Conservation (phyloP, 1,140 invertebrate genomes). For the Pseudachorutes palmiensis region DNA sequence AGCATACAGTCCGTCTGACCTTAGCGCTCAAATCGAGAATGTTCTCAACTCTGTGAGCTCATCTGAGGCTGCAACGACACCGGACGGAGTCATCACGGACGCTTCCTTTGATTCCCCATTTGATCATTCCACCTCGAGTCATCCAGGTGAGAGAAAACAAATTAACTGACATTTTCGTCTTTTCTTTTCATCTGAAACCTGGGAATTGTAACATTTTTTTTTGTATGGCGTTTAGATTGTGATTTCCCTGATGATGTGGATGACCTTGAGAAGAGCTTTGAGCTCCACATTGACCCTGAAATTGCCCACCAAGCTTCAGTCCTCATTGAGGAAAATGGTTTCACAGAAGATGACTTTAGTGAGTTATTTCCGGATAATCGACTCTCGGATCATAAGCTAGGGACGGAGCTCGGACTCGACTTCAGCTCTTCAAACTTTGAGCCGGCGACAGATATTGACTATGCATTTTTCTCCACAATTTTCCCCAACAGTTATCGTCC, state of each 20-base stretch:
- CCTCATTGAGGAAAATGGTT: slow-evolving; percentile 69
- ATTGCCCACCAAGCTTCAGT: slow-evolving; percentile 47
- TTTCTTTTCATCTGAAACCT: neutral
- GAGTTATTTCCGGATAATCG: slow-evolving; percentile 58
- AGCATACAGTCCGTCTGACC: neutral
- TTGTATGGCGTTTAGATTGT: slow-evolving; percentile 25
- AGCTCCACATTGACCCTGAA: slow-evolving; percentile 41
- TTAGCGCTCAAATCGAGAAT: slow-evolving; percentile 14
- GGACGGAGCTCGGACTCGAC: slow-evolving; percentile 29
- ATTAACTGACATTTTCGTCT: neutral
- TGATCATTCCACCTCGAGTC: slow-evolving; percentile 31
- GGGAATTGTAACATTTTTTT: neutral
- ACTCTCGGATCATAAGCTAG: slow-evolving; percentile 26
- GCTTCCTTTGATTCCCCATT: slow-evolving; percentile 35
- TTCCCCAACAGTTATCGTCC: slow-evolving; percentile 33
- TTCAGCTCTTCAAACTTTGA: slow-evolving; percentile 33
- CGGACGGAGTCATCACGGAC: slow-evolving; percentile 30
- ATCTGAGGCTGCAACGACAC: slow-evolving; percentile 20
- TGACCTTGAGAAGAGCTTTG: slow-evolving; percentile 45
- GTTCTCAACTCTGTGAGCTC: slow-evolving; percentile 26
- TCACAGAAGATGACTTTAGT: slow-evolving; percentile 82
- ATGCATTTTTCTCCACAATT: slow-evolving; percentile 34
- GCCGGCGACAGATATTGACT: slow-evolving; percentile 34
- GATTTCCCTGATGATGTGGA: slow-evolving; percentile 35
- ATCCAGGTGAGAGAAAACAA: slow-evolving; percentile 25